These are phyloP conservation scores for Apoderus coryli DNA, from an alignment of 2,888 invertebrate genomes.

Conservation along the genomic window DNA sequence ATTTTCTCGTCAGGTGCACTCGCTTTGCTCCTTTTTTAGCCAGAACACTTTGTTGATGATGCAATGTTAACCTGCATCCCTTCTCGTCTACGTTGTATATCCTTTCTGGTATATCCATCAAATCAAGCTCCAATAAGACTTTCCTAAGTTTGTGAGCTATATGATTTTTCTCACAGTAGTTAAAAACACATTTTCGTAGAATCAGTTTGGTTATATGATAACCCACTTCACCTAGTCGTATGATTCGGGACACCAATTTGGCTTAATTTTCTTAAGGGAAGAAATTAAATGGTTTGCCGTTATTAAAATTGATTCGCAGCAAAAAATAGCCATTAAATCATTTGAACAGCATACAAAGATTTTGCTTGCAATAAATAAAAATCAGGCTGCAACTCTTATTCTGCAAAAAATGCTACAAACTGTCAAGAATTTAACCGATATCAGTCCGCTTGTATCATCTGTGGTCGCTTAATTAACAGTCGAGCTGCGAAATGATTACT, in stretches of 20 bases:
- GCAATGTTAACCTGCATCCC: conserved; percentile 1
- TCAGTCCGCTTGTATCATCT: too few relatives aligned
- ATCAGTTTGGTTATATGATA: background rate
- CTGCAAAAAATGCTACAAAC: too few relatives aligned
- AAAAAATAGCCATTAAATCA: too few relatives aligned
- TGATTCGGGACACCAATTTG: conserved; percentile 1
- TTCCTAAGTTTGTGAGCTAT: background rate
- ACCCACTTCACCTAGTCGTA: background rate
- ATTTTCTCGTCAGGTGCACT: too few relatives aligned
- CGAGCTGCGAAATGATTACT: too few relatives aligned
- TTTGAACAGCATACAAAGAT: too few relatives aligned
- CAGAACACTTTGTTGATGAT: conserved; percentile 3
- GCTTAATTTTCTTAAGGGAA: background rate
- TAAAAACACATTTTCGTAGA: conserved; percentile 1
- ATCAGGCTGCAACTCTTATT: too few relatives aligned
- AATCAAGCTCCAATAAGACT: conserved; percentile 1
- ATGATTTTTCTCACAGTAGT: conserved; percentile 2
- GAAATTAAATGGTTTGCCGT: too few relatives aligned
- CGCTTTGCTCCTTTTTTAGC: conserved; percentile 1
- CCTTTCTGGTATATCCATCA: conserved; percentile 2
- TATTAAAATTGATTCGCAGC: too few relatives aligned
- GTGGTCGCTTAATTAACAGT: too few relatives aligned
- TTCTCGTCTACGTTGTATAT: conserved; percentile 2
- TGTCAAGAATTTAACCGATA: too few relatives aligned
- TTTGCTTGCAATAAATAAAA: too few relatives aligned